phyloP scores from a whole-genome alignment of 2,797 vertebrate genomes.

The Acrocephalus scirpaceus region DNA sequence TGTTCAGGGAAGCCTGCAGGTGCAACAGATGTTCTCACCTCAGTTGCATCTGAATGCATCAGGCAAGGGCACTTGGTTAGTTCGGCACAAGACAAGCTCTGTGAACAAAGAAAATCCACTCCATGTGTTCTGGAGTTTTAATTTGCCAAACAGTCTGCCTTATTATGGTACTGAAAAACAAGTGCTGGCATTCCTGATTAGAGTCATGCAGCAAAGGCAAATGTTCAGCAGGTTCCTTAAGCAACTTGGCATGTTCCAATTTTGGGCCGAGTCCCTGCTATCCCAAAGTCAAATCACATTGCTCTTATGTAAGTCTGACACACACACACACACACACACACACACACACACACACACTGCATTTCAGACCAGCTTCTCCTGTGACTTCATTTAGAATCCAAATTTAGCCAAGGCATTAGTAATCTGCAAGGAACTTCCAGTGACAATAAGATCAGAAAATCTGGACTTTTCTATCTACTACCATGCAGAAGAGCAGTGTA shows the following conservation, averaged over 20 bases:
- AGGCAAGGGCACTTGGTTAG: background rate
- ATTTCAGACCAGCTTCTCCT: background rate
- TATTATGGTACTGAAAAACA: background rate
- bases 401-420: background rate
- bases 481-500: background rate
- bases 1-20: background rate
- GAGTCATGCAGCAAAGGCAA: background rate
- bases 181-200: background rate
- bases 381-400: background rate
- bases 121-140: background rate
- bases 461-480: background rate
- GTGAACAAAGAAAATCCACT: background rate
- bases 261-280: background rate
- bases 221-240: background rate
- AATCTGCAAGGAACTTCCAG: background rate
- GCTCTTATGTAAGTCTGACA: background rate
- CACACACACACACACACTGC: background rate
- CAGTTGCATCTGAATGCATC: background rate
- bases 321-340: background rate
- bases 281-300: conserved; percentile 14
- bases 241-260: background rate
- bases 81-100: accelerated
- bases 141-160: background rate
- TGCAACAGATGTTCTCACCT: background rate
- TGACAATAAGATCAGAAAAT: background rate